Evolutionary conservation across 2,888 invertebrate species (phyloP), one percentile per base, ranked within the genome.

Genomic region (Epistrophe grossulariae): DNA sequence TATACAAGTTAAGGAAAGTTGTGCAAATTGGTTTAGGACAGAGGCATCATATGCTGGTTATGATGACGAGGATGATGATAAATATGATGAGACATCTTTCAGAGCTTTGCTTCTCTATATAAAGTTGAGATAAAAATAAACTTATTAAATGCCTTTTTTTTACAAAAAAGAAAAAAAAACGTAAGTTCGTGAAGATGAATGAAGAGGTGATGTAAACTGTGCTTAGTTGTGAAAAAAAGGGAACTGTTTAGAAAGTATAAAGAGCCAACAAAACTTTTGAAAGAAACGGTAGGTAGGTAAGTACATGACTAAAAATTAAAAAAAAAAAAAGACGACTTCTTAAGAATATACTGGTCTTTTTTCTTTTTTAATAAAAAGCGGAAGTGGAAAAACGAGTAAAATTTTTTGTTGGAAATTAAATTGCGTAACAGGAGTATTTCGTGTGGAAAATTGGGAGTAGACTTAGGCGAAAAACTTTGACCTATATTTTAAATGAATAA

Each of bases 1-100:
- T 43, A 52, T 48, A 70, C 71, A 71, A 64, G 52, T 64, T 35
- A 77, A 62, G 43, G 66, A 17, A 83, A 66, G 64, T 78, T 73
- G 60, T 70, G 72, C 38, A 83, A 73, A 83, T 79, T 83, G 73
- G 73, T 83, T 83, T 83, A 83, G 83, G 79, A 79, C 60, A 57
- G 55, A 38, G 28, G 15, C 35, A 17, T 48, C 35, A 17, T 48
- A 66, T 48, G 48, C 40, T 59, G 59, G 59, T 48, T 35, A 60
- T 64, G 31, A 24, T 60, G 70, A 66, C 35, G 55, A 48, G n/a
- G 38, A 52, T 40, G 70, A 45, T 62, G 70, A 55, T 55, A 28
- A 55, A 55, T 35, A 59, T 62, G 59, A 19, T 55, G 57, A 62
- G 55, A 66, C 82, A 43, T 71, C 50, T 38, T 59, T 31, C 28